Evolutionary conservation across 1,140 invertebrate species (phyloP).

Genomic region (Drosophila kikkawai): DNA sequence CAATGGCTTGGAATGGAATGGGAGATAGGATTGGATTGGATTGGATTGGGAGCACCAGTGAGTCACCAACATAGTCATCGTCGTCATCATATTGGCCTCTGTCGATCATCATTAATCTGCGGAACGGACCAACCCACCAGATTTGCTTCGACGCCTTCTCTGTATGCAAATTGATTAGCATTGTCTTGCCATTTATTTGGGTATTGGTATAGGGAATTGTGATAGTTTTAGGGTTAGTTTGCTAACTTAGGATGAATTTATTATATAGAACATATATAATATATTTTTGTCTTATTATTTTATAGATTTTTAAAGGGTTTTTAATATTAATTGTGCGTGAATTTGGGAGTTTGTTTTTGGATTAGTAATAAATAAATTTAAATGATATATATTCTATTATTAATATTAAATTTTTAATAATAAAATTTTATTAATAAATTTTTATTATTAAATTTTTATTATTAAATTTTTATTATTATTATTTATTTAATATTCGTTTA

Average conservation of each 20-base stretch:
- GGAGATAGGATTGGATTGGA: constrained; percentile 4
- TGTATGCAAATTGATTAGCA: constrained; percentile 63
- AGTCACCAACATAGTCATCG: constrained; percentile 8
- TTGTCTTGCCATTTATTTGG: constrained; percentile 23
- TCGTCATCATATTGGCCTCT: not conserved
- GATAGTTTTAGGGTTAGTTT: not conserved
- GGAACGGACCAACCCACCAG: constrained; percentile 25
- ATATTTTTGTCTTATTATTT: no score
- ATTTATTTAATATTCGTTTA: no score
- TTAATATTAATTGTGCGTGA: no score
- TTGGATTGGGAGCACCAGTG: constrained; percentile 27
- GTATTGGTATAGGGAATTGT: not conserved
- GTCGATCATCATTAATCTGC: constrained; percentile 26
- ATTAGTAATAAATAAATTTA: no score
- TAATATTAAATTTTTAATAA: no score
- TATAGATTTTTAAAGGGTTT: no score
- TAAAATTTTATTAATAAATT: no score
- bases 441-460: no score
- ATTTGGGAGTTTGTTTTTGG: no score
- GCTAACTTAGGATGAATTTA: not conserved
- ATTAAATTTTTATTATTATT: no score
- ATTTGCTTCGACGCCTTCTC: constrained; percentile 25
- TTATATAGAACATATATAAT: not conserved
- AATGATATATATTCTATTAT: no score
- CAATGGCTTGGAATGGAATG: constrained; percentile 1